These are phyloP conservation scores for Varanus komodoensis DNA, from an alignment of 2,113 vertebrate species.

Conservation along the genomic window DNA sequence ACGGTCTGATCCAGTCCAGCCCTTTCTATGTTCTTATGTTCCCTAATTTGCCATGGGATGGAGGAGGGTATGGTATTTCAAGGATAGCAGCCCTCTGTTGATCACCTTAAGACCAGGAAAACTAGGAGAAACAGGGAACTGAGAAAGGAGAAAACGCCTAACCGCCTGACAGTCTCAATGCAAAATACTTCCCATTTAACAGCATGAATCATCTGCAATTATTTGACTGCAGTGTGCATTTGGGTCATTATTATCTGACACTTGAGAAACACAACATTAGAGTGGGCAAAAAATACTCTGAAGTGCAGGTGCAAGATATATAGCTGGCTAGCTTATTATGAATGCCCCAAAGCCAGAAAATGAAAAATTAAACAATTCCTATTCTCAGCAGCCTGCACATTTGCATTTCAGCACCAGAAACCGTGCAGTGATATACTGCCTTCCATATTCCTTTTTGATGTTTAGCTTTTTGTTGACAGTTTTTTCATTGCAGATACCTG, in stretches of 20 bases:
- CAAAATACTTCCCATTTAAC: neutral
- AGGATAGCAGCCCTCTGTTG: neutral
- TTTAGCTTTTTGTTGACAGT: neutral
- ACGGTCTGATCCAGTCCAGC: too few species aligned
- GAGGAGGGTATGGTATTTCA: neutral
- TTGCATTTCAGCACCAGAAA: too few species aligned
- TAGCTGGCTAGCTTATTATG: neutral
- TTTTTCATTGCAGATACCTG: neutral
- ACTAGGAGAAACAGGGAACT: neutral
- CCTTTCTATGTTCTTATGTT: too few species aligned
- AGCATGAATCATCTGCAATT: neutral
- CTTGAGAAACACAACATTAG: neutral
- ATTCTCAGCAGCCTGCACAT: neutral
- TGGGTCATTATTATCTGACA: neutral
- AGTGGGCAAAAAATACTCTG: neutral
- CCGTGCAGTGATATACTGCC: neutral
- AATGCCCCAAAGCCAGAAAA: neutral
- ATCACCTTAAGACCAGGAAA: neutral
- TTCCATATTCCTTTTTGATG: neutral
- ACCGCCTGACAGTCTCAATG: neutral
- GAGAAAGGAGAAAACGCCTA: neutral
- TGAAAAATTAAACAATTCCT: neutral
- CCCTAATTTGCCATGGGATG: neutral
- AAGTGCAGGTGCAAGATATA: neutral
- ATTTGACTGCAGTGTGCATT: neutral